Evolutionary conservation across 92 coral and sea anemone genomes (phyloP).

Genomic region (Zoanthus solanderi): DNA sequence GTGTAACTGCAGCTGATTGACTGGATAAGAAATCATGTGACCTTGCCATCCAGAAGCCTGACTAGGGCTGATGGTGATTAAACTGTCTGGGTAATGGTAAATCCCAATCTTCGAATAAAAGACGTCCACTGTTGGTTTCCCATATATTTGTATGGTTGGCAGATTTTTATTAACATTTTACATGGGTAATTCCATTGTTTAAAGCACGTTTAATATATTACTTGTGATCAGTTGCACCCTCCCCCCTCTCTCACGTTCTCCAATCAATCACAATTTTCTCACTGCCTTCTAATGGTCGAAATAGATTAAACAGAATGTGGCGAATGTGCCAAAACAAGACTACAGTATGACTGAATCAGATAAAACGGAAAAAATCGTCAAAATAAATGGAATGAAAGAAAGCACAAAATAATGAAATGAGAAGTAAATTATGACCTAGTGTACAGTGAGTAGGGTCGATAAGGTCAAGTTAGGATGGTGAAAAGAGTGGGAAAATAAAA

Average conservation of each 20-base stretch:
- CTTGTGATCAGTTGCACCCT: no score
- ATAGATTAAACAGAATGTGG: no score
- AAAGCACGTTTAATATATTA: not conserved
- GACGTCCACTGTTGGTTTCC: slow-evolving; percentile 54
- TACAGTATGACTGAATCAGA: no score
- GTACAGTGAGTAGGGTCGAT: not conserved
- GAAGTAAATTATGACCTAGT: no score
- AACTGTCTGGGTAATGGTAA: slow-evolving; percentile 51
- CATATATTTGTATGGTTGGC: not conserved
- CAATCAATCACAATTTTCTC: no score
- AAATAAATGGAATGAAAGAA: no score
- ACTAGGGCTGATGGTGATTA: slow-evolving; percentile 12
- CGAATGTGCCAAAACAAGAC: no score
- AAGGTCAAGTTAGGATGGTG: not conserved
- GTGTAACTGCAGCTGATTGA: slow-evolving; percentile 42
- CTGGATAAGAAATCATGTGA: slow-evolving; percentile 33
- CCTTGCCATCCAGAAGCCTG: slow-evolving; percentile 33
- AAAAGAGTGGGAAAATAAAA: no score
- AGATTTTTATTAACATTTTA: not conserved
- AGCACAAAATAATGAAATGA: no score
- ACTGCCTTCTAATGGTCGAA: no score
- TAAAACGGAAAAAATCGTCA: no score
- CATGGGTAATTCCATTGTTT: not conserved
- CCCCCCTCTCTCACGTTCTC: no score
- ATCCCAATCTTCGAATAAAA: slow-evolving; percentile 51